Conservation (phyloP, 2,888 invertebrate genomes). For the Thymelicus lineola region DNA sequence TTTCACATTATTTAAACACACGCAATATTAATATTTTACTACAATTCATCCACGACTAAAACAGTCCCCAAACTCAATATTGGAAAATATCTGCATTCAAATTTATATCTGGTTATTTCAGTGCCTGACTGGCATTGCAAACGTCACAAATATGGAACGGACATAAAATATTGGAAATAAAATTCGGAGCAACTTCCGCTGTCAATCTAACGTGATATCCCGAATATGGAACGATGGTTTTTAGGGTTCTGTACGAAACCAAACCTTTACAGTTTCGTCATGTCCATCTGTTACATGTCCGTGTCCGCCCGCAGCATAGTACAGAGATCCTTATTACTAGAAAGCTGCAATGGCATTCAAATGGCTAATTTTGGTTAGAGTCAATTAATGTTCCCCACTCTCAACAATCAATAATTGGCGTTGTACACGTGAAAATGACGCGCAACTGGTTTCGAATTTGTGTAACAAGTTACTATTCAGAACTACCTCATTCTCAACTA, state of each 20-base stretch:
- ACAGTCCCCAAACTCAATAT: background rate
- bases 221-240: background rate
- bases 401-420: too few relatives aligned
- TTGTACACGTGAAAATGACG: too few relatives aligned
- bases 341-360: too few relatives aligned
- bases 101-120: constrained; percentile 17
- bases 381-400: too few relatives aligned
- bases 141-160: constrained; percentile 20
- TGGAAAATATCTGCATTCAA: constrained; percentile 22
- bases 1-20: background rate
- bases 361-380: too few relatives aligned
- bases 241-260: background rate
- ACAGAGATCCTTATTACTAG: too few relatives aligned
- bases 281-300: too few relatives aligned
- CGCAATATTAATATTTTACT: background rate
- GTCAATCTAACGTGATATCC: constrained; percentile 12
- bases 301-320: too few relatives aligned
- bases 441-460: too few relatives aligned
- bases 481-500: too few relatives aligned
- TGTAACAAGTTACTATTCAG: too few relatives aligned
- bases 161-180: constrained; percentile 25
- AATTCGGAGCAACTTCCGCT: constrained; percentile 9
- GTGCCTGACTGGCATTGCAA: constrained; percentile 6
- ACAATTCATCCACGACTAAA: background rate
- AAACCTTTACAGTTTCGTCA: too few relatives aligned